A percentile compares a stretch with the other conserved stretches of the same genome.
phyloP scores from a whole-genome alignment of 2,797 vertebrate species.

The Harpagifer antarcticus region DNA sequence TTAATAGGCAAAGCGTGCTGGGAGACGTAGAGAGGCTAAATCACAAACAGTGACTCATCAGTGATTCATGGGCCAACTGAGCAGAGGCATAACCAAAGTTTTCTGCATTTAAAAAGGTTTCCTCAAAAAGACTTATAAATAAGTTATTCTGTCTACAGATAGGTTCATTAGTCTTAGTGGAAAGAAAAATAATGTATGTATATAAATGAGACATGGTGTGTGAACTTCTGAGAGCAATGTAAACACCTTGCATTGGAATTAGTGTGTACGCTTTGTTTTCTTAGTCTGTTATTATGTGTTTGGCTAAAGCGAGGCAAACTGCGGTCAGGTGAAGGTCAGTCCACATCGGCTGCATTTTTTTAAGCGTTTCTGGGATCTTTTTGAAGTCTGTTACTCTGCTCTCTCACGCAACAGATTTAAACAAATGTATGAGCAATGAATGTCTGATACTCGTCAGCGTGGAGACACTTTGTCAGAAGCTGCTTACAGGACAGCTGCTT shows the following conservation, averaged over 20 bases:
- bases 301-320: not conserved
- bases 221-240: too few species aligned
- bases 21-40: constrained; percentile 14
- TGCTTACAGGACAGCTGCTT: not conserved
- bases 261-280: too few species aligned
- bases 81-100: not conserved
- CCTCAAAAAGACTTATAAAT: not conserved
- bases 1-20: constrained; percentile 33
- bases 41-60: constrained; percentile 35
- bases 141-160: not conserved
- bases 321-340: not conserved
- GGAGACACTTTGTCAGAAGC: not conserved
- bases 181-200: not conserved
- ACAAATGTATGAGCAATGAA: not conserved
- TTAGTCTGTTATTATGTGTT: not conserved
- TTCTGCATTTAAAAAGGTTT: not conserved
- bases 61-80: constrained; percentile 31
- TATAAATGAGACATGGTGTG: not conserved
- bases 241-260: too few species aligned
- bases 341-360: not conserved
- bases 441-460: not conserved
- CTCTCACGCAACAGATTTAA: not conserved
- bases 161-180: not conserved
- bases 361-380: not conserved
- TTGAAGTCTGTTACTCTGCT: not conserved